Base-by-base conservation (phyloP, 2,797 vertebrate genomes). In the Orestias chungarensis region DNA sequence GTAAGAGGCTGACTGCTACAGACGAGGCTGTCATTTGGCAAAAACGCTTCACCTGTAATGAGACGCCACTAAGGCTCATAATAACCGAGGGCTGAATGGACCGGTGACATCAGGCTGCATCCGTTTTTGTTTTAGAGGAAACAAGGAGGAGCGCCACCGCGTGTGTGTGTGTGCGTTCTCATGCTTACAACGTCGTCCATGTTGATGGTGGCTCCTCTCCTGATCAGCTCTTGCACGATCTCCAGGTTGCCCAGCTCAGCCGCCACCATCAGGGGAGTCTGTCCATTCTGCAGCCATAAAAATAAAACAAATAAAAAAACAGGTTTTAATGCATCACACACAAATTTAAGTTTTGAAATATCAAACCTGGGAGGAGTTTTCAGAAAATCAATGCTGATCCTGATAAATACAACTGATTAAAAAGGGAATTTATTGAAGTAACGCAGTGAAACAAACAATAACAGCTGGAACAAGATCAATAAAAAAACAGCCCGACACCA, bases 191-290 rank as follows among this genome's bases (percentile, higher is more conserved):
- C 89, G 82, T 99, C 98, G 64, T 99, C 98, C 87, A 98, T 91
- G 91, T 99, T 96, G 83, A 97, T 94, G 8, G 96, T 98, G 71
- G 97, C 96, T 78, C 97, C 97, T 75, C 96, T 98, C 88, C 90
- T 95, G 68, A 99, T 95, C 80, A 99, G 93, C 76, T 99, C 98
- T 84, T 97, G 96, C 67, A 96, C 93, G 7, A 99, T 98, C 87
- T 99, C 97, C 91, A 99, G 84, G 88, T 93, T 98, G 83, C 98
- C 98, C 90, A 97, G 97, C 79, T 99, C 97, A 55, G 98, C 95
- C 3, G 97, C 96, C 85, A 99, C 83, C 97, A 99, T 99, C 84
- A 99, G 90, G 0, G 96, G 95, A 75, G 92, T 93, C 83, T 91
- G 91, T 75, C 92, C 91, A 35, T 88, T 93, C 92, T 93, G 85